A percentile compares a stretch with the other conserved stretches of the same genome.
Evolutionary conservation across 1,140 invertebrate genomes (phyloP).

Genomic region (Drosophila grimshawi): DNA sequence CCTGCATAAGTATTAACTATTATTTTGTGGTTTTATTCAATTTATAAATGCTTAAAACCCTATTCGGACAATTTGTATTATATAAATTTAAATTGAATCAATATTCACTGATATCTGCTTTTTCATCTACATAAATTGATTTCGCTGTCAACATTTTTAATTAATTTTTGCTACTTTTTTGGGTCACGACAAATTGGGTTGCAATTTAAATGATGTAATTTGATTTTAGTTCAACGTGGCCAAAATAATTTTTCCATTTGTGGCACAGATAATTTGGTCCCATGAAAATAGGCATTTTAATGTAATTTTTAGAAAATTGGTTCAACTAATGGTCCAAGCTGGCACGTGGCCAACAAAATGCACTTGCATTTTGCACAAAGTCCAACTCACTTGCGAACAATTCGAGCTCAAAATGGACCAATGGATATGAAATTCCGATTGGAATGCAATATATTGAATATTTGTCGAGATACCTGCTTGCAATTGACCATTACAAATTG

Average conservation of each 20-base stretch:
- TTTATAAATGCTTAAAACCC: too few species aligned
- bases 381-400: too few species aligned
- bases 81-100: neutral
- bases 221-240: constrained; percentile 54
- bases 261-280: constrained; percentile 50
- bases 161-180: constrained; percentile 12
- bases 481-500: constrained; percentile 2
- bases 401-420: too few species aligned
- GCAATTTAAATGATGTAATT: constrained; percentile 54
- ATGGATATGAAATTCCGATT: neutral
- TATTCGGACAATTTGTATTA: too few species aligned
- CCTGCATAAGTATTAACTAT: too few species aligned
- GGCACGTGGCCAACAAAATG: neutral
- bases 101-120: constrained; percentile 1
- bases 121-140: neutral
- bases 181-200: constrained; percentile 32
- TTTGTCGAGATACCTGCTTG: neutral
- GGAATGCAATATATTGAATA: constrained; percentile 4
- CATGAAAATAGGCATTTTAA: constrained; percentile 55
- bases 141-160: constrained; percentile 12
- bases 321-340: neutral
- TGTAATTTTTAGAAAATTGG: constrained; percentile 44
- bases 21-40: too few species aligned
- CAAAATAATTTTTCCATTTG: constrained; percentile 52
- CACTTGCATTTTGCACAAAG: neutral